phyloP scores from a whole-genome alignment of 2,888 invertebrate genomes.

The Cataglyphis cursor region DNA sequence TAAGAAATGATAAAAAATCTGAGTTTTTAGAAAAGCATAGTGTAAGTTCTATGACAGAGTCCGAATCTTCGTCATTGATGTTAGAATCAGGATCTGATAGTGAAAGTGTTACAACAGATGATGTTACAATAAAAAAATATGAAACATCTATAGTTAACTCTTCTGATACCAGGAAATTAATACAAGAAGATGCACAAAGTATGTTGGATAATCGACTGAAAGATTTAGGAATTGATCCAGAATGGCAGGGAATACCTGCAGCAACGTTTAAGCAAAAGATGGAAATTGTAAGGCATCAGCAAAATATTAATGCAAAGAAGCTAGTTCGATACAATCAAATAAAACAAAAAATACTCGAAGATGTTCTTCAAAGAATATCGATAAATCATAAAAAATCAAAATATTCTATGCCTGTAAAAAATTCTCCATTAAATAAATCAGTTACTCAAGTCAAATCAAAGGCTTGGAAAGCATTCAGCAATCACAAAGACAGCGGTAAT shows the following conservation, averaged over 20 bases:
- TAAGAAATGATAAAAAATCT: conserved; percentile 17
- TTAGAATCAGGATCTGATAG: conserved; percentile 52
- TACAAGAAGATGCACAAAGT: conserved; percentile 77
- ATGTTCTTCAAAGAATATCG: conserved; percentile 86
- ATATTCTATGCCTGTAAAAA: conserved; percentile 81
- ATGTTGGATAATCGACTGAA: conserved; percentile 88
- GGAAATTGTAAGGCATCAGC: conserved; percentile 88
- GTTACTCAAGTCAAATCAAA: conserved; percentile 88
- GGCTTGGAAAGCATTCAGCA: conserved; percentile 86
- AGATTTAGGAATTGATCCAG: conserved; percentile 89
- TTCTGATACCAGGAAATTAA: conserved; percentile 3
- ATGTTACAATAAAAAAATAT: conserved; percentile 36
- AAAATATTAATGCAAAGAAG: conserved; percentile 88
- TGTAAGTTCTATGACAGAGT: conserved; percentile 44
- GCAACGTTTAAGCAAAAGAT: conserved; percentile 89
- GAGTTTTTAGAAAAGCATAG: conserved; percentile 11
- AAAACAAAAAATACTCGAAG: conserved; percentile 87
- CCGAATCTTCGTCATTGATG: conserved; percentile 50
- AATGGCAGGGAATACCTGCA: conserved; percentile 89
- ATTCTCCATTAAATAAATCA: conserved; percentile 87
- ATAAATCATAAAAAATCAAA: conserved; percentile 78
- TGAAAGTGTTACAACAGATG: conserved; percentile 46
- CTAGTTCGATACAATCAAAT: conserved; percentile 87
- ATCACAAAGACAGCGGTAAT: conserved; percentile 68
- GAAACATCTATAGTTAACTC: conserved; percentile 8